Evolutionary conservation across 2,888 invertebrate species (phyloP), one percentile per base, ranked within the genome.

Genomic region (Fragum whitleyi): DNA sequence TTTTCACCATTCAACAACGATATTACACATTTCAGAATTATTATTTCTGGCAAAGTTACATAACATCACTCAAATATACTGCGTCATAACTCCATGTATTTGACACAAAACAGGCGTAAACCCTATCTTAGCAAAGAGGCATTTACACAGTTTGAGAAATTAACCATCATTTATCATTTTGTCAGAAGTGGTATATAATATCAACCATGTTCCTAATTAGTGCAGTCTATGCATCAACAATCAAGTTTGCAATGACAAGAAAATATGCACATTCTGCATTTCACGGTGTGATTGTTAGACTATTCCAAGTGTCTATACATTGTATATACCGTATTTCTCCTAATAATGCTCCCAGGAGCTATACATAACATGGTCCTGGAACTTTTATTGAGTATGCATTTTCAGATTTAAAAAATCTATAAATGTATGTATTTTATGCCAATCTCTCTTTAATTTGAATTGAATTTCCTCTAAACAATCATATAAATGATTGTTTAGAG

Each of bases 151-250:
- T n/a, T 47, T 47, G 5, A 19, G 47, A 47, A 47, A 47, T 47
- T 47, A 19, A n/a, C 47, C 47, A 47, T 14, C 47, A 14, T 47
- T 47, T 47, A 47, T 47, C 47, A 47, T 47, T 47, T 47, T 47
- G 47, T 47, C 47, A 47, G 47, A 47, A 47, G 47, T 47, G 19
- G 47, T 47, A 14, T 47, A 47, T 47, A 19, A 47, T 47, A 47
- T 47, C 47, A 47, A 47, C 47, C 2, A 2, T 16, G 14, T 9
- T 47, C 14, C 47, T 47, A 47, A 47, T 47, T 47, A 47, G 47
- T 47, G 57, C 57, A 57, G 3, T 57, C n/a, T 57, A 23, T 57
- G 57, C 47, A 47, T 47, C 47, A 19, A 16, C n/a, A 47, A 47
- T 5, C 47, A 47, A 14, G 47, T 47, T 47, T n/a, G 47, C 16